phyloP scores from a whole-genome alignment of 1,140 invertebrate species.

The Rhopalosiphum maidis region DNA sequence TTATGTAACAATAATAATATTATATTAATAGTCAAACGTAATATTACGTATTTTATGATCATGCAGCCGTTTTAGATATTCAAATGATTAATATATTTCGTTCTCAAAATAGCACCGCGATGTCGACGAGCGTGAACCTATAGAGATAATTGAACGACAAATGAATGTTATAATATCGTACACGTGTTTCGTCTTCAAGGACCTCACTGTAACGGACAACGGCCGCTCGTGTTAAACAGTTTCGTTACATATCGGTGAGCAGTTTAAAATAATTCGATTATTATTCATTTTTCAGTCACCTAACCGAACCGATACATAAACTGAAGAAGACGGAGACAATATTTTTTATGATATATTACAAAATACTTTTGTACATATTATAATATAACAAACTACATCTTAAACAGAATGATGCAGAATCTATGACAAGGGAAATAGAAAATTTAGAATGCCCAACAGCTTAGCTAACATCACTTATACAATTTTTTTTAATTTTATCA shows the following conservation, averaged over 20 bases:
- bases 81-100: not conserved
- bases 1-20: not conserved
- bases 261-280: not conserved
- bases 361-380: not conserved
- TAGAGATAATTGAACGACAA: not conserved
- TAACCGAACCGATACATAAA: not conserved
- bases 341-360: too few species aligned
- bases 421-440: not conserved
- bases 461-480: not conserved
- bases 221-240: not conserved
- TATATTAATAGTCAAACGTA: not conserved
- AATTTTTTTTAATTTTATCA: too few species aligned
- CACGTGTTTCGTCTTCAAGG: not conserved
- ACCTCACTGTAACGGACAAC: not conserved
- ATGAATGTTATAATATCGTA: not conserved
- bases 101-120: not conserved
- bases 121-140: not conserved
- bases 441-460: not conserved
- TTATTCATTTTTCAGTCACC: not conserved
- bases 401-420: not conserved
- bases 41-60: not conserved
- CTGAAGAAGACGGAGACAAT: not conserved
- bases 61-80: not conserved
- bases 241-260: not conserved
- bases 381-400: too few species aligned